Conservation (phyloP, 2,888 invertebrate species). For the Labia minor region DNA sequence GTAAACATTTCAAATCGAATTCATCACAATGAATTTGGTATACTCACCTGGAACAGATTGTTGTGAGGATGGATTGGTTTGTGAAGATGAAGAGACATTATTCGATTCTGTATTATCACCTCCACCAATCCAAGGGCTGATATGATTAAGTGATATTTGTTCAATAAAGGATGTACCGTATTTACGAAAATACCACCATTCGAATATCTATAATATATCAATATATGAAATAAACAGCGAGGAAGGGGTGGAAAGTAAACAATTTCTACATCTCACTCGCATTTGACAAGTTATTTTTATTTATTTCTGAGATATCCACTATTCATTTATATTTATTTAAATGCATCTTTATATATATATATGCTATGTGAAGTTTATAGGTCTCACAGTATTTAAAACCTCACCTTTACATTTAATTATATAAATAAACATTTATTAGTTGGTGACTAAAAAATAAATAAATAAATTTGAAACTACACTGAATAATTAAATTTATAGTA, state of each 20-base stretch:
- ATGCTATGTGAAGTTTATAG: too few species aligned
- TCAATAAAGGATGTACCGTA: constrained; percentile 96
- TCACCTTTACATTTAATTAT: too few species aligned
- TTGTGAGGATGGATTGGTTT: constrained; percentile 34
- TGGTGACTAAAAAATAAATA: too few species aligned
- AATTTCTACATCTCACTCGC: too few species aligned
- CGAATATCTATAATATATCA: constrained; percentile 54
- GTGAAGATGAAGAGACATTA: constrained; percentile 31
- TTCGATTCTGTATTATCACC: constrained; percentile 41
- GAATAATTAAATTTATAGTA: too few species aligned
- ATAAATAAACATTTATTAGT: too few species aligned
- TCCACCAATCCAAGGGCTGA: constrained; percentile 86
- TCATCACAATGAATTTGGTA: too few species aligned
- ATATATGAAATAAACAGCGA: neutral
- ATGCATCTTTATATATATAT: neutral
- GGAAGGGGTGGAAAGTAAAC: too few species aligned
- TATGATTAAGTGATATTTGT: constrained; percentile 87
- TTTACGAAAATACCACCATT: constrained; percentile 99
- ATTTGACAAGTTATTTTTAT: too few species aligned
- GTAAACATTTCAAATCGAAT: neutral
- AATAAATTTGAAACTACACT: too few species aligned
- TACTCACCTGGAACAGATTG: constrained; percentile 41
- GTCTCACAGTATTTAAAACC: too few species aligned
- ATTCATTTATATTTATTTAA: neutral
- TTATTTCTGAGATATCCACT: neutral